Evolutionary conservation across 2,797 vertebrate genomes (phyloP).

Genomic region (Knipowitschia caucasica): DNA sequence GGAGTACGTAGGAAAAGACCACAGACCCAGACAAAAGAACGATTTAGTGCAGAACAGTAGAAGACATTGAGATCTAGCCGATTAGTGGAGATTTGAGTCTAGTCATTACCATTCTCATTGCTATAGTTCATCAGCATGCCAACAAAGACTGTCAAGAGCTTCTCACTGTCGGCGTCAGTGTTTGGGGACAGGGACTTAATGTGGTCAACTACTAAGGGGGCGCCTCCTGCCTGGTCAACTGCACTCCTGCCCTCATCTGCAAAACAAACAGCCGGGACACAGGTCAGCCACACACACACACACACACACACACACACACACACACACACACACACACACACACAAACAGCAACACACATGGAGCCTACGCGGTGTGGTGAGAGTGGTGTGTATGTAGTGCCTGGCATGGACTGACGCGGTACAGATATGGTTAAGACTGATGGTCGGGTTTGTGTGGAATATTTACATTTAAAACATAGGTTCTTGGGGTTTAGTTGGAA

Average conservation of each 20-base stretch:
- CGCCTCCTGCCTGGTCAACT: slow-evolving; percentile 98
- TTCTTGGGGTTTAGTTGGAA: no score
- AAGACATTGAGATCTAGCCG: slow-evolving; percentile 37
- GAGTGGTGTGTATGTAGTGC: no score
- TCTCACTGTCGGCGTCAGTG: slow-evolving; percentile 96
- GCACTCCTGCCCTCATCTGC: slow-evolving; percentile 99
- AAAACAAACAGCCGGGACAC: slow-evolving; percentile 98
- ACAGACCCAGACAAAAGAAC: slow-evolving; percentile 20
- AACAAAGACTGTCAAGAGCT: slow-evolving; percentile 99
- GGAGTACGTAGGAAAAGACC: slow-evolving; percentile 30
- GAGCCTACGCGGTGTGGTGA: no score
- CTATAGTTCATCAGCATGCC: slow-evolving; percentile 99
- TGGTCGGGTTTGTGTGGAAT: no score
- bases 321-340: no score
- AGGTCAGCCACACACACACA: slow-evolving; percentile 75
- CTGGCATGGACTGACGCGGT: no score
- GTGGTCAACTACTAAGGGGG: slow-evolving; percentile 97
- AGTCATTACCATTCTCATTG: slow-evolving; percentile 99
- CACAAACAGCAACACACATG: no score
- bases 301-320: no score
- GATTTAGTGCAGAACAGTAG: slow-evolving; percentile 15
- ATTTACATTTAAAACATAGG: no score
- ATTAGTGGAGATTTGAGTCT: slow-evolving; percentile 56
- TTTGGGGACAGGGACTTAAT: slow-evolving; percentile 94
- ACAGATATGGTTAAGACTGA: no score